Percentiles rank a stretch among this genome's conserved stretches.
phyloP scores from a whole-genome alignment of 2,113 vertebrate species.

The Cricetomys ansorgei region DNA sequence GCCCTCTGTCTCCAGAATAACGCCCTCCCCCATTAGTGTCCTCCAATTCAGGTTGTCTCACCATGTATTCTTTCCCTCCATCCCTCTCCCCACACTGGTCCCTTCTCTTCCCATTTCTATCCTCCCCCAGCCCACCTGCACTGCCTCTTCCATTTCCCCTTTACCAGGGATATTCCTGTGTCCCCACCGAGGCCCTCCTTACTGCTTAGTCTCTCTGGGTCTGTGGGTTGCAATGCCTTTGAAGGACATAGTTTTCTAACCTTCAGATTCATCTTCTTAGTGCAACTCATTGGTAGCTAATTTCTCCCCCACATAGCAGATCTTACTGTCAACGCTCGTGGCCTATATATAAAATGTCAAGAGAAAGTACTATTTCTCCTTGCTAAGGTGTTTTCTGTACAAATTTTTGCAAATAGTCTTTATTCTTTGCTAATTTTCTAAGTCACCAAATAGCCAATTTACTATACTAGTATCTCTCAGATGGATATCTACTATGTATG shows the following conservation, averaged over 20 bases:
- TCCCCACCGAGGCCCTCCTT: too few relatives aligned
- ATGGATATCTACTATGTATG: not conserved
- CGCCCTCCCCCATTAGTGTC: too few relatives aligned
- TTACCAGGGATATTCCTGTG: too few relatives aligned
- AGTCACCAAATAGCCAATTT: not conserved
- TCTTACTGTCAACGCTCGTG: not conserved
- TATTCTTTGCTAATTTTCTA: not conserved
- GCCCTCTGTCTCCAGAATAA: too few relatives aligned
- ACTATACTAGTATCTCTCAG: not conserved
- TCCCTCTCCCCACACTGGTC: too few relatives aligned
- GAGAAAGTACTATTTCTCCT: not conserved
- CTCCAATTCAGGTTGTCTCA: too few relatives aligned
- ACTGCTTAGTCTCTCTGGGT: too few relatives aligned
- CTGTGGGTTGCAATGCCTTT: too few relatives aligned
- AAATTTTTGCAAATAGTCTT: not conserved
- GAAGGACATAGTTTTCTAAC: not conserved
- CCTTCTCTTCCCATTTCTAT: too few relatives aligned
- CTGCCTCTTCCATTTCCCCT: too few relatives aligned
- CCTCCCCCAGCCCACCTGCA: too few relatives aligned
- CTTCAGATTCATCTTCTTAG: not conserved
- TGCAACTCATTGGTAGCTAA: not conserved
- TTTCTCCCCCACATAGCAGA: not conserved
- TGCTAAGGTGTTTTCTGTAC: conserved; percentile 5
- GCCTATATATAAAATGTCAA: not conserved
- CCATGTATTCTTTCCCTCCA: too few relatives aligned